phyloP scores from a whole-genome alignment of 2,113 vertebrate species.

The Phoenicopterus ruber region DNA sequence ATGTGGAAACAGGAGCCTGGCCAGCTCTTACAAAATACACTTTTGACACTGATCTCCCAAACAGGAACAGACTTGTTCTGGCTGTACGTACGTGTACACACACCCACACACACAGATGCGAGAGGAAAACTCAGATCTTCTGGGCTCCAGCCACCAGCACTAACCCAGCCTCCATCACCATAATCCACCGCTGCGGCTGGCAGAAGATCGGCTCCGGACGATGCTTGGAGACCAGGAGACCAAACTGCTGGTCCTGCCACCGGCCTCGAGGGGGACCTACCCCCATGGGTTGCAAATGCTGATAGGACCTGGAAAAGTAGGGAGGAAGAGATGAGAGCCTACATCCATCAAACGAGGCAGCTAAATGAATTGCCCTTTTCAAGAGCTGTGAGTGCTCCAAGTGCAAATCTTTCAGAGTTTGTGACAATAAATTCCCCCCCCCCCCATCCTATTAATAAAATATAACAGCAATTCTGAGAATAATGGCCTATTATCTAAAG shows the following conservation, averaged over 20 bases:
- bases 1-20: slow-evolving; percentile 56
- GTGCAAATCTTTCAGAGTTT: slow-evolving; percentile 40
- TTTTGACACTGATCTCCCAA: slow-evolving; percentile 57
- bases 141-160: slow-evolving; percentile 9
- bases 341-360: background rate
- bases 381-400: background rate
- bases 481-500: slow-evolving; percentile 62
- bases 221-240: background rate
- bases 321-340: background rate
- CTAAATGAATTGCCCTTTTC: background rate
- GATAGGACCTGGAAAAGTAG: background rate
- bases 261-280: no score
- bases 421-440: slow-evolving; percentile 1
- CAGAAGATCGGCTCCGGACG: rapidly evolving
- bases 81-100: background rate
- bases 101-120: slow-evolving; percentile 39
- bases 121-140: background rate
- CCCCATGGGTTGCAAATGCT: background rate
- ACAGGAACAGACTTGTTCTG: slow-evolving; percentile 59
- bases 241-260: background rate
- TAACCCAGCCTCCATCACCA: background rate
- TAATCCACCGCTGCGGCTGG: background rate
- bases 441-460: slow-evolving; percentile 65
- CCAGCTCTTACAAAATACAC: slow-evolving; percentile 58
- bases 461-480: slow-evolving; percentile 59